Conservation (phyloP, 1,140 invertebrate species). For the Triops longicaudatus region DNA sequence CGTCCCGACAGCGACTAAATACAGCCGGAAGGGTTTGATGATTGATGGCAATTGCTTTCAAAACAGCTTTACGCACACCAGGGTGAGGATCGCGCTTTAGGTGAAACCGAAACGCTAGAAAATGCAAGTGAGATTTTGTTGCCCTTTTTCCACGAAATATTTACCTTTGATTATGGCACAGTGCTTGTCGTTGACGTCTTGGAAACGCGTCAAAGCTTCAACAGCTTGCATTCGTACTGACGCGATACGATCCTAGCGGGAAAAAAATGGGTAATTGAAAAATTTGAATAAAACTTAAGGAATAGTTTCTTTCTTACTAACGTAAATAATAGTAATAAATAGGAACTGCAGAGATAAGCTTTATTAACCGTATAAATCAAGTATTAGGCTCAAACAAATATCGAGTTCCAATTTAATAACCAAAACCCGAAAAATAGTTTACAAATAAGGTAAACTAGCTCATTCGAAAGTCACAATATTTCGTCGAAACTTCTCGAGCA, state of each 20-base stretch:
- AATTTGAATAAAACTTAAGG: no score
- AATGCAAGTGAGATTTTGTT: neutral
- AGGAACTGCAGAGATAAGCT: no score
- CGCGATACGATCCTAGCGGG: conserved; percentile 53
- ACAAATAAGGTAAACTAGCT: no score
- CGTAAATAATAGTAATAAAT: no score
- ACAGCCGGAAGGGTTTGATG: conserved; percentile 55
- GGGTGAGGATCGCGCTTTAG: conserved; percentile 63
- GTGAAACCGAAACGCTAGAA: conserved; percentile 62
- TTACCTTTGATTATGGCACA: conserved; percentile 63
- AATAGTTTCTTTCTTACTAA: no score
- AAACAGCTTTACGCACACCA: conserved; percentile 57
- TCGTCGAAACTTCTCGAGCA: no score
- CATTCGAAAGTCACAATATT: no score
- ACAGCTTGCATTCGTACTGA: conserved; percentile 68
- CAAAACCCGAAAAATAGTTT: no score
- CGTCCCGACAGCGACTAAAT: conserved; percentile 59
- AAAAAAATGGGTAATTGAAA: neutral
- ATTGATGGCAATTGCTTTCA: conserved; percentile 51
- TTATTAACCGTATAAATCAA: no score
- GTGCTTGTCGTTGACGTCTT: conserved; percentile 62
- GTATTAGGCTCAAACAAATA: no score
- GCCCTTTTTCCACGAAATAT: conserved; percentile 16
- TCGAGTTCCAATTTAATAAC: no score
- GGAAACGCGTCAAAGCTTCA: conserved; percentile 64